These are phyloP conservation scores for Choloepus hoffmanni DNA, from an alignment of 2,113 vertebrate genomes.

Conservation along the genomic window DNA sequence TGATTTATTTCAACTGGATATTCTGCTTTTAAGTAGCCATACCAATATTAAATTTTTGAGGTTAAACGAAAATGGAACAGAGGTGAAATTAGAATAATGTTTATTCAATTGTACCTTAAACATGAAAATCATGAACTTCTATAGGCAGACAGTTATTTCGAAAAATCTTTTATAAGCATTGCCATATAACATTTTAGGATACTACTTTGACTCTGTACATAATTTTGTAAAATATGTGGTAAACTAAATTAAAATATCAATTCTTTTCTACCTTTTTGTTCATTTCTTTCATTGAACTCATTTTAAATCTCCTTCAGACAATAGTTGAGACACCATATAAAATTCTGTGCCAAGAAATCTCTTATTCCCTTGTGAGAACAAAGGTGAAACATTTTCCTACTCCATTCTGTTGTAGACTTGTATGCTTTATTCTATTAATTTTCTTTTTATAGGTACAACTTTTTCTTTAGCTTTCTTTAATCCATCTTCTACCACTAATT, in stretches of 20 bases:
- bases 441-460: background rate
- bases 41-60: constrained; percentile 37
- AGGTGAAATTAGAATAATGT: constrained; percentile 45
- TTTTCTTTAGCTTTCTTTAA: constrained; percentile 44
- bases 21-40: constrained; percentile 37
- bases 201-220: background rate
- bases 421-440: background rate
- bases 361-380: constrained; percentile 9
- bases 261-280: constrained; percentile 19
- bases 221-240: background rate
- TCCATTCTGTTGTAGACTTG: background rate
- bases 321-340: background rate
- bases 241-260: constrained; percentile 26
- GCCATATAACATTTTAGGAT: constrained; percentile 4
- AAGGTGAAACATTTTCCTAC: constrained; percentile 42
- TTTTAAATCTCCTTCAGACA: background rate
- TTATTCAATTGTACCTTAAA: constrained; percentile 37
- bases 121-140: constrained; percentile 18
- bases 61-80: constrained; percentile 37
- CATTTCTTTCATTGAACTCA: constrained; percentile 39
- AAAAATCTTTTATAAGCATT: constrained; percentile 8
- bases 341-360: background rate
- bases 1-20: constrained; percentile 44
- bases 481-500: background rate
- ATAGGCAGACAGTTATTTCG: background rate